These are phyloP conservation scores for Meloe dianella DNA, from an alignment of 2,888 invertebrate genomes.

Conservation along the genomic window DNA sequence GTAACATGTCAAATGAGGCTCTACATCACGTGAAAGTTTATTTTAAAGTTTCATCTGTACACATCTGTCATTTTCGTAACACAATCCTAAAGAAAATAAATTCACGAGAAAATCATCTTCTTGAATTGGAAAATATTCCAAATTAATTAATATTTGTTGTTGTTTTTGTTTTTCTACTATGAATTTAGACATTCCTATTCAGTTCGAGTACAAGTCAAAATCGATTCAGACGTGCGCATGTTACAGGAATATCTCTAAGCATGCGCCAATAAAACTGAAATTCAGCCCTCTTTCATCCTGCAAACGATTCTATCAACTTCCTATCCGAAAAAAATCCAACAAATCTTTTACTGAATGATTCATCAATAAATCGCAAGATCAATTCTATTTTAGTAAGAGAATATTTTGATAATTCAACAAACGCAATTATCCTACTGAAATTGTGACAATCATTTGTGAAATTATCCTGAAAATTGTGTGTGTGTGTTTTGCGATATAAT, in stretches of 20 bases:
- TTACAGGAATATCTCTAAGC: slow-evolving; percentile 24
- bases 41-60: background rate
- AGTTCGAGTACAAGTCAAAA: no score
- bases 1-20: background rate
- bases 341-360: background rate
- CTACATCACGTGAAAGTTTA: background rate
- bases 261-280: slow-evolving; percentile 24
- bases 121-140: background rate
- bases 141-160: background rate
- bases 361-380: background rate
- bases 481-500: slow-evolving; percentile 16
- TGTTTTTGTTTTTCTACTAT: background rate
- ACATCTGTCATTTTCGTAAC: background rate
- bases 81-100: background rate
- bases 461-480: background rate
- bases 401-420: no score
- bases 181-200: slow-evolving; percentile 6
- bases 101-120: no score
- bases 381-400: background rate
- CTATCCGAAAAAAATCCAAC: background rate
- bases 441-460: background rate
- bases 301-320: no score
- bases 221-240: slow-evolving; percentile 32
- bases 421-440: no score
- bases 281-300: slow-evolving; percentile 5